Percentiles rank a stretch among this genome's conserved stretches.
Evolutionary conservation across 2,113 vertebrate species (phyloP).

Genomic region (Genyomyrus donnyi): DNA sequence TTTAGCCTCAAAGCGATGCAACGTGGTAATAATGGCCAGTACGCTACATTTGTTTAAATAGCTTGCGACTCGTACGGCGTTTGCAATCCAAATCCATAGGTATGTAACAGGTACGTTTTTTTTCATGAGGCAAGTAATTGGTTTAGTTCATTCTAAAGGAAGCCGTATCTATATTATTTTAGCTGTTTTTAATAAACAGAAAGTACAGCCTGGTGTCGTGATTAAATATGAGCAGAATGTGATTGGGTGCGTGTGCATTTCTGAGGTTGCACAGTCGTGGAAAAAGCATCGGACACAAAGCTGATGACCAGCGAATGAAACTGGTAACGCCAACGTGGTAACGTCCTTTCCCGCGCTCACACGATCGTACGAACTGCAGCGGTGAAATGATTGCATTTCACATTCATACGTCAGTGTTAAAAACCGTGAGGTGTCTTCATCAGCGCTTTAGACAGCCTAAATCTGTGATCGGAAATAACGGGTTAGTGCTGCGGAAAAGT

Average conservation of each 20-base stretch:
- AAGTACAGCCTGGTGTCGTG: neutral
- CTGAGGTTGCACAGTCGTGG: neutral
- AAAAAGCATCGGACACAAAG: neutral
- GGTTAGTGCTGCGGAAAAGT: neutral
- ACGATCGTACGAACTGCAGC: neutral
- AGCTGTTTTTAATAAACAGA: neutral
- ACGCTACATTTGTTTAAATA: neutral
- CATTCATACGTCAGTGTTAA: neutral
- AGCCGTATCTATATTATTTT: neutral
- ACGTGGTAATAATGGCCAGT: neutral
- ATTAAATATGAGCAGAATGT: neutral
- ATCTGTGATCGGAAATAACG: neutral
- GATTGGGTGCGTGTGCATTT: neutral
- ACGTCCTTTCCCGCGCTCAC: neutral
- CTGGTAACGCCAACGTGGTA: neutral
- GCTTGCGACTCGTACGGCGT: neutral
- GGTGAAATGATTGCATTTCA: neutral
- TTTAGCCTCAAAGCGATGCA: neutral
- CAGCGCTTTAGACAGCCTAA: neutral
- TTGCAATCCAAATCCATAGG: neutral
- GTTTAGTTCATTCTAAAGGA: neutral
- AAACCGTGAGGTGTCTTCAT: neutral
- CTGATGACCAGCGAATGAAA: neutral
- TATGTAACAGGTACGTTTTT: neutral
- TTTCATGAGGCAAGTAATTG: neutral